Base-by-base conservation (phyloP, 2,888 invertebrate genomes). In the Plagiodera versicolora region DNA sequence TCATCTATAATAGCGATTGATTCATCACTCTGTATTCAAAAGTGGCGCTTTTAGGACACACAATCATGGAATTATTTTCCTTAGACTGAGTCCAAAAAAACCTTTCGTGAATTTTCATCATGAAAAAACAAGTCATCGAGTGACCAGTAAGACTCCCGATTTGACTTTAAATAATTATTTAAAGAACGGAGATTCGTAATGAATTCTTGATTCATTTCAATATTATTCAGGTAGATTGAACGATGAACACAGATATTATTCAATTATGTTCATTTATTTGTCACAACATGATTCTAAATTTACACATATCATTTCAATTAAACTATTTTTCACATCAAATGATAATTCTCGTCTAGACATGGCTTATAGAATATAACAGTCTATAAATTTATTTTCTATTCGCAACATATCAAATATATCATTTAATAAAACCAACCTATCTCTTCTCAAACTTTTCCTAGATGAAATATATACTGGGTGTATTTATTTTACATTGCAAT, bases 321-420 rank as follows among this genome's bases (percentile, higher is more conserved):
- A 67, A 59, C 63, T 56, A 16, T 63, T 14, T 59, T 60, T 58
- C 61, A 65, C 62, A 65, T 58, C 52, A 45, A 62, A 49, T 60
- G 32, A 47, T 57, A 60, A 32, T 58, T 59, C 63, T 49, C 56
- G 65, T 72, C 70, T 67, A 71, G 69, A 71, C 69, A 70, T 68
- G 70, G 65, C 68, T 67, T 60, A 66, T 66, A 64, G 56, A 61
- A 65, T 59, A 59, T 59, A 74, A 74, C 74, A 75, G 74, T 75
- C 73, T 74, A 72, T 74, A 69, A 69, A 68, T 58, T 59, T 56
- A 49, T 63, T 67, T 58, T 65, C 63, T 71, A 68, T 72, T 70
- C 61, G 67, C 68, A 70, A 63, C 63, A 66, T 71, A 71, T 69
- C 66, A 70, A 72, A 70, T 71, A 70, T 72, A 70, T 44, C 57